These are phyloP conservation scores for Ophioninae sp. DNA, from an alignment of 2,888 invertebrate genomes.

Conservation along the genomic window DNA sequence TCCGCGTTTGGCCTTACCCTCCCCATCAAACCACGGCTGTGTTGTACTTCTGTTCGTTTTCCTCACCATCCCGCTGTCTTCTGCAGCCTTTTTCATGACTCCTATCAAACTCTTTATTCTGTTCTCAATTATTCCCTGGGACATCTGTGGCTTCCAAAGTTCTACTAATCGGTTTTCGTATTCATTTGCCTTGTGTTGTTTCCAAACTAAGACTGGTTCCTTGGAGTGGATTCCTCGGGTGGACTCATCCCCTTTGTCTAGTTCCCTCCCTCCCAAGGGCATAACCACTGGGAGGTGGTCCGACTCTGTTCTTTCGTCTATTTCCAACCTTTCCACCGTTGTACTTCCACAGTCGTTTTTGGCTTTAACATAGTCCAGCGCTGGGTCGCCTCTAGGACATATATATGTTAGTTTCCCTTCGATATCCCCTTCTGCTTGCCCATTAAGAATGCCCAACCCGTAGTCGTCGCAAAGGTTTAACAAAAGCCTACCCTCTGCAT, in stretches of 20 bases:
- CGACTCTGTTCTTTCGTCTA: conserved; percentile 19
- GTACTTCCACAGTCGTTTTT: background rate
- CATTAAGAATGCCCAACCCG: conserved; percentile 23
- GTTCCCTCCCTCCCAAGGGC: background rate
- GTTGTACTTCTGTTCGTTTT: conserved; percentile 7
- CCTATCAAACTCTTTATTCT: background rate
- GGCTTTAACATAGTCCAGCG: background rate
- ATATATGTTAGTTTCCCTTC: conserved; percentile 31
- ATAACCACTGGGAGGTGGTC: conserved; percentile 36
- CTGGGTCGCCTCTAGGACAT: conserved; percentile 3
- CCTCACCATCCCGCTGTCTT: conserved; percentile 2
- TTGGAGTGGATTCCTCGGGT: background rate
- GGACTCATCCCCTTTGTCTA: background rate
- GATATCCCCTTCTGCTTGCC: conserved; percentile 7
- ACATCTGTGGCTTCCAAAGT: background rate
- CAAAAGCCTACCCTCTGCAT: conserved; percentile 15
- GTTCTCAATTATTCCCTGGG: background rate
- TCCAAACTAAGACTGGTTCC: background rate
- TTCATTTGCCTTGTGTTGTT: conserved; percentile 2
- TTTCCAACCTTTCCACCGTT: background rate
- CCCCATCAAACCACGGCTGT: conserved; percentile 23
- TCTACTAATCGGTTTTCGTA: background rate
- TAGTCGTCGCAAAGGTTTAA: conserved; percentile 18
- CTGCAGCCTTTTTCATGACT: conserved; percentile 5
- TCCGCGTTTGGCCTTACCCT: conserved; percentile 14